Conservation (phyloP, 2,888 invertebrate species). For the Lasiommata megera region DNA sequence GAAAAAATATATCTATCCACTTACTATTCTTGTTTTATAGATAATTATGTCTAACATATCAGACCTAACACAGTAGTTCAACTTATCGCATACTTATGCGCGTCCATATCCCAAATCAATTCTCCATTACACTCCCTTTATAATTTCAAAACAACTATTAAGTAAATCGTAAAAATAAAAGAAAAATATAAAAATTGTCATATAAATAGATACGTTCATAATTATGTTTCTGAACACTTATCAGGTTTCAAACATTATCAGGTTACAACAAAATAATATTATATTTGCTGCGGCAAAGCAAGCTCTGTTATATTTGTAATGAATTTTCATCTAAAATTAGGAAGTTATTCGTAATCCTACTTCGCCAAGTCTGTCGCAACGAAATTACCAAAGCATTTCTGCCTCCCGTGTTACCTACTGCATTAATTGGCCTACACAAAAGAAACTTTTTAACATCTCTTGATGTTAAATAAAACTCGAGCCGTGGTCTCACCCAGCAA, state of each 20-base stretch:
- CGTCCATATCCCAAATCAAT: no score
- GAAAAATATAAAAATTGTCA: no score
- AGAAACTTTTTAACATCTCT: conserved; percentile 34
- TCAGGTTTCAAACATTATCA: neutral
- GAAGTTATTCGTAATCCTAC: neutral
- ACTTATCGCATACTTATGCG: no score
- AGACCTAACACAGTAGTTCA: neutral
- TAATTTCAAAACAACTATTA: no score
- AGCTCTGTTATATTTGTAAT: neutral
- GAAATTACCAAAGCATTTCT: conserved; percentile 31
- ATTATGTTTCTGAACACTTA: neutral
- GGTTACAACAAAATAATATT: neutral
- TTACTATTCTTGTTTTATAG: neutral
- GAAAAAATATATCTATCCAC: no score
- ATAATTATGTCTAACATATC: neutral
- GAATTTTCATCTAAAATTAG: conserved; percentile 2
- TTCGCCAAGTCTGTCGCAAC: conserved; percentile 5
- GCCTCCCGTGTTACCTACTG: conserved; percentile 38
- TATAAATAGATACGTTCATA: no score
- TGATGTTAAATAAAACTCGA: conserved; percentile 27
- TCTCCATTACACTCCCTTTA: no score
- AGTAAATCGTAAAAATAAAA: no score
- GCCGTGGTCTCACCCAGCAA: conserved; percentile 37
- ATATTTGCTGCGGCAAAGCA: neutral
- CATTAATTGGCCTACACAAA: conserved; percentile 31